Conservation (phyloP, 2,888 invertebrate species). For the Tholera decimalis region DNA sequence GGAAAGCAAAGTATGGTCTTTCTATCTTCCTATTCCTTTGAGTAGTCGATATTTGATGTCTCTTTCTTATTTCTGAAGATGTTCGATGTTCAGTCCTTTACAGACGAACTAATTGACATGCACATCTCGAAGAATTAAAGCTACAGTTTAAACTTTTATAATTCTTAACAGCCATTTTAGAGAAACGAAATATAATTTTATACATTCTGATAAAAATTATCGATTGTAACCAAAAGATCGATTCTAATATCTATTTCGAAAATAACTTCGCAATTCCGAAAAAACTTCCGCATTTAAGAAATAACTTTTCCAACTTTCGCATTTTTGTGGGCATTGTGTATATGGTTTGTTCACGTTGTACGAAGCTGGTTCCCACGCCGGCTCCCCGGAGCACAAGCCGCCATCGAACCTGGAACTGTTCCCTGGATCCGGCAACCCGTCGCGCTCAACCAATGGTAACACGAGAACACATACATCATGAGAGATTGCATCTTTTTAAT, state of each 20-base stretch:
- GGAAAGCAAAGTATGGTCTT: constrained; percentile 62
- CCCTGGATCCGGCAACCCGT: constrained; percentile 92
- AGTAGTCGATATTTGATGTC: constrained; percentile 76
- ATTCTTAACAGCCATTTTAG: neutral
- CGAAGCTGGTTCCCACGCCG: constrained; percentile 88
- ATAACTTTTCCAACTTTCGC: constrained; percentile 2
- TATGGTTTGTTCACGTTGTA: constrained; percentile 79
- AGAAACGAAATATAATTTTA: neutral
- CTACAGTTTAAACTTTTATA: constrained; percentile 23
- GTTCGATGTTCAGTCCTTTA: constrained; percentile 73
- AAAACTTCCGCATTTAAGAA: constrained; percentile 2
- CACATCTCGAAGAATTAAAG: constrained; percentile 64
- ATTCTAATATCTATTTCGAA: constrained; percentile 3
- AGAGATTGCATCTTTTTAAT: constrained; percentile 49
- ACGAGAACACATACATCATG: constrained; percentile 70
- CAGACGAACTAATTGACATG: constrained; percentile 74
- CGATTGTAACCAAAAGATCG: neutral
- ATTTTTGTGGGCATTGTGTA: constrained; percentile 61
- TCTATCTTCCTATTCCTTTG: constrained; percentile 68
- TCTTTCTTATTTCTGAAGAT: constrained; percentile 73
- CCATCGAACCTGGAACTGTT: constrained; percentile 94
- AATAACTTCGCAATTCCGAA: constrained; percentile 7
- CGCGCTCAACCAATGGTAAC: constrained; percentile 96
- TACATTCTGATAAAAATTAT: neutral
- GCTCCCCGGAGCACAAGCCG: constrained; percentile 93